phyloP scores from a whole-genome alignment of 2,888 invertebrate species.

The Meteorus colon region DNA sequence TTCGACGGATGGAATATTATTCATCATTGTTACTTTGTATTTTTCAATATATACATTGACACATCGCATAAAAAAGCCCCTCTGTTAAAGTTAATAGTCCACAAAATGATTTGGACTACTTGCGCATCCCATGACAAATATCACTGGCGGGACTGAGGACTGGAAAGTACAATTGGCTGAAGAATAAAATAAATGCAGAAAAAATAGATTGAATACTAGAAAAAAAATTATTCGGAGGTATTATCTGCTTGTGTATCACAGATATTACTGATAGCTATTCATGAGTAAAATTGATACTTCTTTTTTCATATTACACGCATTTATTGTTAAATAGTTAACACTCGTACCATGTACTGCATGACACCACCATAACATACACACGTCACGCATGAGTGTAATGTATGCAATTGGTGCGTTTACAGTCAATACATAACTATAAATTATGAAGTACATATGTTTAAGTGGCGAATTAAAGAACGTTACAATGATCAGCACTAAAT shows the following conservation, averaged over 20 bases:
- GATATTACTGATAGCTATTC: background rate
- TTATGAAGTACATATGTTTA: slow-evolving; percentile 41
- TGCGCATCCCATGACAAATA: background rate
- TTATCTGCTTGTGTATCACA: background rate
- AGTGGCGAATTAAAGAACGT: slow-evolving; percentile 11
- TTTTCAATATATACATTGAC: background rate
- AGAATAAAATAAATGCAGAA: background rate
- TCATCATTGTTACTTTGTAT: background rate
- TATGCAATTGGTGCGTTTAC: background rate
- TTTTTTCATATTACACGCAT: background rate
- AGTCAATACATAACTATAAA: background rate
- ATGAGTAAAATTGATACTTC: background rate
- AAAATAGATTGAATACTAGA: background rate
- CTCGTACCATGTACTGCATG: slow-evolving; percentile 3
- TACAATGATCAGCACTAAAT: background rate
- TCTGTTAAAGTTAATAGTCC: background rate
- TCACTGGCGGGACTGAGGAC: background rate
- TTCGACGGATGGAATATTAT: background rate
- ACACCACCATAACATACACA: background rate
- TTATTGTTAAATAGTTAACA: slow-evolving; percentile 10
- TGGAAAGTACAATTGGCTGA: slow-evolving; percentile 1
- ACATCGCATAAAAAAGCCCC: background rate
- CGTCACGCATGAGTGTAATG: background rate
- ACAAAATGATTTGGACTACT: slow-evolving; percentile 15
- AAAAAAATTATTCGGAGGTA: background rate